phyloP scores from a whole-genome alignment of 1,140 invertebrate species.

The Drosophila quadrilineata region DNA sequence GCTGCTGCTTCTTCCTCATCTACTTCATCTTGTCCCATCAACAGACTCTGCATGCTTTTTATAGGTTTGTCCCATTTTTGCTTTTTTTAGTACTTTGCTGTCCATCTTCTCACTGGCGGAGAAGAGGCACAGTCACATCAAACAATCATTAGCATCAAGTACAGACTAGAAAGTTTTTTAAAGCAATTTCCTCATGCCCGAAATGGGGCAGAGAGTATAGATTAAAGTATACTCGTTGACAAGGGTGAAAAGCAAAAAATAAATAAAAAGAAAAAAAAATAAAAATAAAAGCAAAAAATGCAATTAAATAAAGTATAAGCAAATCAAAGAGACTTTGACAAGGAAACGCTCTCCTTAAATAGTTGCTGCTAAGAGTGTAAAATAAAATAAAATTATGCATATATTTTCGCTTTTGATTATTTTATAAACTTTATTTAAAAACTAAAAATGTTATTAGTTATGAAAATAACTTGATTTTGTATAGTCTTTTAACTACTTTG shows the following conservation, averaged over 20 bases:
- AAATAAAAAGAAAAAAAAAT: neutral
- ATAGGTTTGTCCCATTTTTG: neutral
- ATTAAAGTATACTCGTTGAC: constrained; percentile 2
- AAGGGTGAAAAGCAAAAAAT: neutral
- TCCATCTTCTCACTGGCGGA: constrained; percentile 7
- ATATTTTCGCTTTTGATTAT: no score
- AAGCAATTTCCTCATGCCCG: constrained; percentile 26
- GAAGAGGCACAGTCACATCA: no score
- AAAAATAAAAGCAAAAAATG: constrained; percentile 11
- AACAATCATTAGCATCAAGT: constrained; percentile 69
- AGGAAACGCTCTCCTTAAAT: no score
- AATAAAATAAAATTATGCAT: no score
- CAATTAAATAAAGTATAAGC: neutral
- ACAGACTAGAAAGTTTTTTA: constrained; percentile 54
- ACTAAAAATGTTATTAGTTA: no score
- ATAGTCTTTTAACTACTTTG: no score
- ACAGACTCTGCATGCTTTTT: neutral
- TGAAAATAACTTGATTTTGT: no score
- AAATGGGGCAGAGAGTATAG: neutral
- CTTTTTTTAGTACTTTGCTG: constrained; percentile 10
- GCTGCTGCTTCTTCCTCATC: no score
- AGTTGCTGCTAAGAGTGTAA: no score
- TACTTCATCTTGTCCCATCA: constrained; percentile 11
- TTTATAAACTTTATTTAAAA: no score
- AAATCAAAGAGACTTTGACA: no score